Evolutionary conservation across 2,888 invertebrate species (phyloP).

Genomic region (Ochlodes sylvanus): DNA sequence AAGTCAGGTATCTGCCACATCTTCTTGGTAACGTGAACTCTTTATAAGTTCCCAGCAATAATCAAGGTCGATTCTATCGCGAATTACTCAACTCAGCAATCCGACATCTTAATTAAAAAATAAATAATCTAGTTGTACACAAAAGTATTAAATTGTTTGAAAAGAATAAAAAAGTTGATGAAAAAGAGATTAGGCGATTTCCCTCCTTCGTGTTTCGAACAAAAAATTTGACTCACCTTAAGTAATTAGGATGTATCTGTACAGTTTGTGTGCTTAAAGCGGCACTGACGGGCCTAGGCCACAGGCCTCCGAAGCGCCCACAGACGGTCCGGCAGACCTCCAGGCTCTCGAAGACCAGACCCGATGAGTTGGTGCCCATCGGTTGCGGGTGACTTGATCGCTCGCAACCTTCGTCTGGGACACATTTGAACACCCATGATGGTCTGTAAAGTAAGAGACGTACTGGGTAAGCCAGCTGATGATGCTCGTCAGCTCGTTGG

Average conservation of each 20-base stretch:
- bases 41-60: no score
- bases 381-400: conserved; percentile 66
- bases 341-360: conserved; percentile 70
- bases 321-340: conserved; percentile 88
- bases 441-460: conserved; percentile 56
- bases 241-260: conserved; percentile 83
- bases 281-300: conserved; percentile 88
- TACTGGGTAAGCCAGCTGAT: no score
- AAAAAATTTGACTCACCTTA: conserved; percentile 60
- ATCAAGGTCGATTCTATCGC: no score
- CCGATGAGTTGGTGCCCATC: conserved; percentile 54
- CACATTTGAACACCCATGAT: conserved; percentile 73
- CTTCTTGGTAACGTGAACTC: no score
- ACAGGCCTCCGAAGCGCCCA: conserved; percentile 87
- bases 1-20: no score
- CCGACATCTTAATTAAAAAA: no score
- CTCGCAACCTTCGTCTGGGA: conserved; percentile 67
- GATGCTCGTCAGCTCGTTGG: no score
- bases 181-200: neutral
- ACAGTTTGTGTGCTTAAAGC: conserved; percentile 73
- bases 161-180: no score
- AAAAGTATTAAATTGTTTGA: no score
- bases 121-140: no score
- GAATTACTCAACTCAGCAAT: no score
- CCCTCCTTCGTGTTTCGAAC: neutral